phyloP scores from a whole-genome alignment of 2,113 vertebrate genomes.

The Gallinago undulata region DNA sequence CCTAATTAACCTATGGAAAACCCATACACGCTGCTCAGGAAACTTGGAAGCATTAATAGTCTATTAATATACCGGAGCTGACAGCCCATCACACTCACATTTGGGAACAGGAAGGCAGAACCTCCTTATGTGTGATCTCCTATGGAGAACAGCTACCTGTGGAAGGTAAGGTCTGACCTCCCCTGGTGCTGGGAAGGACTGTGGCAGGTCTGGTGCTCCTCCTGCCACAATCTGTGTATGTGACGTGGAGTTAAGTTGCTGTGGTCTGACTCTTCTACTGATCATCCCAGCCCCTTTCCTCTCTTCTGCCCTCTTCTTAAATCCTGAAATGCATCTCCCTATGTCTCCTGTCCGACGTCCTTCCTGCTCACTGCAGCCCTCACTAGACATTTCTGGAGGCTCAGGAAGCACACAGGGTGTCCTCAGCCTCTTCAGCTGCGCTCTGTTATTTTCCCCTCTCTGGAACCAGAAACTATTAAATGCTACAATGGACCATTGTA shows the following conservation, averaged over 20 bases:
- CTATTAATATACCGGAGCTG: conserved; percentile 49
- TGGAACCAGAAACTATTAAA: not conserved
- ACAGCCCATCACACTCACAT: conserved; percentile 24
- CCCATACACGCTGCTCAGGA: conserved; percentile 55
- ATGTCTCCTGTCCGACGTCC: not conserved
- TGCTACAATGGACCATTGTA: not conserved
- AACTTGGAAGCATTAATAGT: conserved; percentile 56
- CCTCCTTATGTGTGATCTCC: not conserved
- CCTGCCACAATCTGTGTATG: accelerated
- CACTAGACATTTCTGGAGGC: not conserved
- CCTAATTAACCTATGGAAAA: conserved; percentile 79
- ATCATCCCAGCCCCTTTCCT: not conserved
- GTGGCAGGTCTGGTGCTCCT: not conserved
- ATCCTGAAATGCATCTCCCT: not conserved
- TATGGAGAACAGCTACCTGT: not conserved
- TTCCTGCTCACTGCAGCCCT: not conserved
- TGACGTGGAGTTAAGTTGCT: not conserved
- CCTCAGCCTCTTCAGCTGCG: not conserved
- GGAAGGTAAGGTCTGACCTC: not conserved
- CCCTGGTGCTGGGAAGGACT: not conserved
- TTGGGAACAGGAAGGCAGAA: conserved; percentile 13
- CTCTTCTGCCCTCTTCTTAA: not conserved
- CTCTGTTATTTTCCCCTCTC: not conserved
- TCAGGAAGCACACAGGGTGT: not conserved
- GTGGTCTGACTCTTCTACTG: not conserved